Percentiles rank a stretch among this genome's conserved stretches.
Conservation (phyloP, 2,797 vertebrate genomes). For the Acanthurus tractus region DNA sequence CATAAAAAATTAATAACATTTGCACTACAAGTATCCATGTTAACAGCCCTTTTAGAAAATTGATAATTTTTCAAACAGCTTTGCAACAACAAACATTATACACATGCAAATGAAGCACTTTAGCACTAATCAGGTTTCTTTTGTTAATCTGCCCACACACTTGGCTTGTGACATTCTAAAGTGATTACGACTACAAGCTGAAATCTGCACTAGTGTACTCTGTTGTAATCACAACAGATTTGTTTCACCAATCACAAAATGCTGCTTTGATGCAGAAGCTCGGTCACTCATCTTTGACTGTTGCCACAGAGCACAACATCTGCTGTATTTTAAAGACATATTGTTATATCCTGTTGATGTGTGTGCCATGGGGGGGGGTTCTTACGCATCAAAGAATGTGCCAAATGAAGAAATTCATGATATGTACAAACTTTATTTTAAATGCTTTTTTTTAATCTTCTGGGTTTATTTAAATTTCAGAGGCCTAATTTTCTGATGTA, state of each 20-base stretch:
- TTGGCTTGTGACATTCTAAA: slow-evolving; percentile 52
- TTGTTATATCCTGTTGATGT: neutral
- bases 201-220: slow-evolving; percentile 16
- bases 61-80: slow-evolving; percentile 17
- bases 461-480: slow-evolving; percentile 24
- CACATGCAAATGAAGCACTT: slow-evolving; percentile 46
- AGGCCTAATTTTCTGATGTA: slow-evolving; percentile 10
- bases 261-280: slow-evolving; percentile 47
- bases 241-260: slow-evolving; percentile 47
- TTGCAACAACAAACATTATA: slow-evolving; percentile 31
- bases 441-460: slow-evolving; percentile 10
- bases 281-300: slow-evolving; percentile 43
- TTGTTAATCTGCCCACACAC: slow-evolving; percentile 60
- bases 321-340: slow-evolving; percentile 34
- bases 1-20: neutral
- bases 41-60: slow-evolving; percentile 18
- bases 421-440: slow-evolving; percentile 12
- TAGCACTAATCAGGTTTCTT: slow-evolving; percentile 34
- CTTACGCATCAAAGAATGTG: neutral
- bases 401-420: slow-evolving; percentile 5
- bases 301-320: slow-evolving; percentile 33
- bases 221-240: slow-evolving; percentile 48
- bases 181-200: slow-evolving; percentile 51
- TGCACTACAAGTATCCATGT: slow-evolving; percentile 10
- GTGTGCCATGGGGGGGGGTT: too few relatives aligned